A percentile compares a stretch with the other conserved stretches of the same genome.
Evolutionary conservation across 2,888 invertebrate species (phyloP).

Genomic region (Amphipyra berbera): DNA sequence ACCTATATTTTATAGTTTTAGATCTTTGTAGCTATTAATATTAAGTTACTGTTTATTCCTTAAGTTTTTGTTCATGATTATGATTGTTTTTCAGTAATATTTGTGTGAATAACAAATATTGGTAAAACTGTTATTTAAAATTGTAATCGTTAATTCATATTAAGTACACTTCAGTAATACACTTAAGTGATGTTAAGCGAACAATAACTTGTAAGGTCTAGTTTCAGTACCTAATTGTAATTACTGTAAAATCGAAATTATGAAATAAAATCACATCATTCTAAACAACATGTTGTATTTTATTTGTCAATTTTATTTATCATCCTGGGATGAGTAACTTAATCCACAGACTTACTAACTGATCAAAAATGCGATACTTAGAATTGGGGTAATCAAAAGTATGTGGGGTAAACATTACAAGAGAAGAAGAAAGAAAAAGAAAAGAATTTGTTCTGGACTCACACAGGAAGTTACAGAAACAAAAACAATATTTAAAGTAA

Average conservation of each 20-base stretch:
- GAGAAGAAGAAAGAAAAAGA: too few species aligned
- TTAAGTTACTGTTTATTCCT: neutral
- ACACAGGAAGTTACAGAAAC: too few species aligned
- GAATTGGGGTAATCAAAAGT: too few species aligned
- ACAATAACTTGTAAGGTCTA: constrained; percentile 2
- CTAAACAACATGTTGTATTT: constrained; percentile 6
- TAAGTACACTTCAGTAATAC: constrained; percentile 18
- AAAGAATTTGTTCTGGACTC: too few species aligned
- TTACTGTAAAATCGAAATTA: constrained; percentile 4
- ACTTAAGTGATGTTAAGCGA: constrained; percentile 10
- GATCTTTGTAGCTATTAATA: constrained; percentile 7
- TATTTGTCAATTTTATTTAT: constrained; percentile 11
- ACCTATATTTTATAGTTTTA: constrained; percentile 2
- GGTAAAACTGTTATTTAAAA: constrained; percentile 29
- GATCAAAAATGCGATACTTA: neutral
- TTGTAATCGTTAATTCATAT: constrained; percentile 27
- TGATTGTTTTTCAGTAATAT: neutral
- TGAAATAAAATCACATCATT: constrained; percentile 34
- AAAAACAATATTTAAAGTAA: too few species aligned
- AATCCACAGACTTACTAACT: neutral
- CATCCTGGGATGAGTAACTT: neutral
- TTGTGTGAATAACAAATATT: constrained; percentile 18
- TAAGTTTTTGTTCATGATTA: neutral
- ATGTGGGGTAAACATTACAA: too few species aligned
- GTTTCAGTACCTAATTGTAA: constrained; percentile 5